Base-by-base conservation (phyloP, 2,888 invertebrate species). In the Xestia ashworthii region DNA sequence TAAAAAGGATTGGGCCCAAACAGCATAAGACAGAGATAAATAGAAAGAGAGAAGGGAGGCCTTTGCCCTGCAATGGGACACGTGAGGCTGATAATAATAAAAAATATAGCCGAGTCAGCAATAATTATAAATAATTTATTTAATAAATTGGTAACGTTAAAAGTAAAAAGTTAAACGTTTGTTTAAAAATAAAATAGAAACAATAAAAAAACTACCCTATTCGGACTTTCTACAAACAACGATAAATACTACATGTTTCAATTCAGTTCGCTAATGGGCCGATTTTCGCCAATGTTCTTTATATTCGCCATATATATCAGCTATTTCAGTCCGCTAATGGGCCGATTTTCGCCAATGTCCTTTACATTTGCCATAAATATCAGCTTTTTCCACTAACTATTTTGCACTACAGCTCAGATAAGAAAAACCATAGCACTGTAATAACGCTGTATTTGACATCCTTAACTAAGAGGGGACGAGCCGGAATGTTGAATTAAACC, bases 401-500 rank as follows among this genome's bases (percentile, higher is more conserved):
- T 85, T 71, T 71, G 44, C 38, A n/a, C 25, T 55, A 3, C 12
- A 48, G n/a, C 3, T 55, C 16, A 60, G 8, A 1, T 50, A 38
- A 83, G 41, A 64, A 71, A 87, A 87, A 68, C 72, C 66, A 74
- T 65, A 76, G 44, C 67, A 71, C 22, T 70, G 68, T 64, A 64
- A 65, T n/a, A n/a, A 60, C 14, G 44, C 44, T 25, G 46, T 71
- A 80, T 74, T 81, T 87, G 85, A 74, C 87, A 89, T 64, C 88
- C 89, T 81, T 87, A 79, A 78, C 80, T 76, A 81, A 78, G 65
- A 81, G 82, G 80, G 76, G 83, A 82, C 82, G 81, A 77, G 74
- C 76, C 74, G 85, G 86, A 87, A 87, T 87, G 89, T 89, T 91
- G 88, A 91, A 91, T 91, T 92, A 92, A 91, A 90, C 88, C 91